Base-by-base conservation (phyloP, 2,113 vertebrate genomes). In the Thomomys bottae region DNA sequence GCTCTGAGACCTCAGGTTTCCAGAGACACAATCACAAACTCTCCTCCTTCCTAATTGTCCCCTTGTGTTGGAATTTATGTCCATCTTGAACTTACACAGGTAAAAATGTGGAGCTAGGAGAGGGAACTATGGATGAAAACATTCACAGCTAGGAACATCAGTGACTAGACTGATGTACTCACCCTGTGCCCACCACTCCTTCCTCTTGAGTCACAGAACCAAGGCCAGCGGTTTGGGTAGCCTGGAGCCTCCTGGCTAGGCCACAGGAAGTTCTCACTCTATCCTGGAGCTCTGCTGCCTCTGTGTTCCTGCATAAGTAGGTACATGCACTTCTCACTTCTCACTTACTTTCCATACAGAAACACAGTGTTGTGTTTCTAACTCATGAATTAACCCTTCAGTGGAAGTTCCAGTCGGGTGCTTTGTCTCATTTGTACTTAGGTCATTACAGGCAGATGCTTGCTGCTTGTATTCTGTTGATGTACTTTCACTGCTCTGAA, bases 151-250 rank as follows among this genome's bases (percentile, higher is more conserved):
- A 36, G 28, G 18, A 28, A 59, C 7, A 28, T 24, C 14, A 17
- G 9, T 21, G 40, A 18, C 54, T 64, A 26, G 9, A 57, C 36
- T 64, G 20, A 14, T 9, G 14, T 30, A 1, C 10, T 59, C 32
- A 28, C 32, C 11, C 30, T 3, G 3, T 18, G 0, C 8, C 26
- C 4, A 8, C 2, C 4, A 5, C 9, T 40, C 0, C 14, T 61
- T 8, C 23, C n/a, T 28, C 20, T 32, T 20, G 68, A 72, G 21
- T 42, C 54, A 63, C 30, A 57, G 54, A 75, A 23, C 42, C 8
- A 30, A 64, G 6, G 28, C 5, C 8, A n/a, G 30, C 10, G 18
- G 54, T 57, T 34, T 3, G 23, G 21, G 66, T 8, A 54, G 0
- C 6, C 28, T 24, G 10, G 36, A 9, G 18, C 14, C 34, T 15